Evolutionary conservation across 2,113 vertebrate species (phyloP).

Genomic region (Theristicus caerulescens): DNA sequence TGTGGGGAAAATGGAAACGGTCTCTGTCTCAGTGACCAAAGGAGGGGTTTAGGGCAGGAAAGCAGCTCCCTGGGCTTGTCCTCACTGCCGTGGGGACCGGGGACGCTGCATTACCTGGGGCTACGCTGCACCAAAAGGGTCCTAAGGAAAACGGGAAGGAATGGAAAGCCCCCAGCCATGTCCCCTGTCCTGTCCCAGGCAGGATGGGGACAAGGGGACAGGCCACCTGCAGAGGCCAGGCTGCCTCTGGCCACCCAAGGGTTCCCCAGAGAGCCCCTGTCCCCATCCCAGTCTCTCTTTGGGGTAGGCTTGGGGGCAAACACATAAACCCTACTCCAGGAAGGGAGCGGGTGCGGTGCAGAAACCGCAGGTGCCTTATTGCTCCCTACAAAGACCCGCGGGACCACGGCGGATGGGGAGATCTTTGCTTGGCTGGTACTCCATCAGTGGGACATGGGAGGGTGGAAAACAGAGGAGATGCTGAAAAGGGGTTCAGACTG

Average conservation of each 20-base stretch:
- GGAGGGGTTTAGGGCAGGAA: background rate
- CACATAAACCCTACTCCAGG: accelerated
- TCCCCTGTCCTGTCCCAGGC: background rate
- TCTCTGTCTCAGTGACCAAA: accelerated
- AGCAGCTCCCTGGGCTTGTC: background rate
- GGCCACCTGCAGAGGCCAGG: background rate
- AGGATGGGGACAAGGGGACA: background rate
- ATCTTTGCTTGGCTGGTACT: background rate
- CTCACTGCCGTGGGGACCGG: accelerated
- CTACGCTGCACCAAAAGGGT: background rate
- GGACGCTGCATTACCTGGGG: background rate
- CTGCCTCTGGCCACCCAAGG: background rate
- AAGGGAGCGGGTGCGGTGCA: background rate
- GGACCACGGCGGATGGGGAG: accelerated
- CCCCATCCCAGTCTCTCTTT: no score
- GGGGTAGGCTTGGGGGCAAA: background rate
- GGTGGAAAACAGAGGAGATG: background rate
- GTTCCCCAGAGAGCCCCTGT: background rate
- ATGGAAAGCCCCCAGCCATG: accelerated
- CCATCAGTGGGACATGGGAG: background rate
- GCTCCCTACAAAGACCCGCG: background rate
- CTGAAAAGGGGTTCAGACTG: background rate
- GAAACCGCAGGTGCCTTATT: background rate
- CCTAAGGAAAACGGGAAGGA: background rate
- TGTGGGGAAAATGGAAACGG: background rate